Conservation (phyloP, 2,888 invertebrate genomes). For the Cryptus armator region DNA sequence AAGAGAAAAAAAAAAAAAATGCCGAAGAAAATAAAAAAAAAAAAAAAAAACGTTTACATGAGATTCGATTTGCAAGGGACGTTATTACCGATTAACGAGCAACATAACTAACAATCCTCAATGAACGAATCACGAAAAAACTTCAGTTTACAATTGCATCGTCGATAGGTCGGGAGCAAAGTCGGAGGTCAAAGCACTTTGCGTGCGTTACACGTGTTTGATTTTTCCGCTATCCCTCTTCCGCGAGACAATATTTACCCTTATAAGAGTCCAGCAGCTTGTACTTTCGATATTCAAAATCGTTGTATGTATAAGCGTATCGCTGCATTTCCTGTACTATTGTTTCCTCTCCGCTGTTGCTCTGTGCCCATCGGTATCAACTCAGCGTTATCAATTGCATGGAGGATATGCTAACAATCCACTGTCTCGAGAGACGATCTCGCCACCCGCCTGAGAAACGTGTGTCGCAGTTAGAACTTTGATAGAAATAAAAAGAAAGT, state of each 20-base stretch:
- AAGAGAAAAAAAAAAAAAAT: background rate
- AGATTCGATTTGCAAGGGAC: background rate
- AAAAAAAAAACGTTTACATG: slow-evolving; percentile 27
- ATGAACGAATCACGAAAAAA: background rate
- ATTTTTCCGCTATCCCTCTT: background rate
- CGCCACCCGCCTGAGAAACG: background rate
- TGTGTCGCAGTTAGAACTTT: background rate
- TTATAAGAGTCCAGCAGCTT: background rate
- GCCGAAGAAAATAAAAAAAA: slow-evolving; percentile 2
- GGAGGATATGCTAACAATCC: background rate
- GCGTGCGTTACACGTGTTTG: background rate
- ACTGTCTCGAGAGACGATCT: background rate
- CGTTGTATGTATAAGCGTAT: background rate
- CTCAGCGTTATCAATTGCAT: slow-evolving; percentile 6
- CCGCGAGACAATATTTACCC: background rate
- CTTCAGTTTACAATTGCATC: slow-evolving; percentile 1
- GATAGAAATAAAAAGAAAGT: background rate
- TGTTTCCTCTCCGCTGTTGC: background rate
- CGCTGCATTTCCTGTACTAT: slow-evolving; percentile 1
- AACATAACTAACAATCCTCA: slow-evolving; percentile 14
- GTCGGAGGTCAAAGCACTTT: slow-evolving; percentile 14
- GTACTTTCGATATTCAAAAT: background rate
- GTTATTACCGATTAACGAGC: slow-evolving; percentile 38
- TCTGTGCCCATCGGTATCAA: background rate
- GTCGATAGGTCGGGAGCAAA: slow-evolving; percentile 28